These are phyloP conservation scores for Physeter macrocephalus DNA, from an alignment of 2,113 vertebrate species.

Conservation along the genomic window DNA sequence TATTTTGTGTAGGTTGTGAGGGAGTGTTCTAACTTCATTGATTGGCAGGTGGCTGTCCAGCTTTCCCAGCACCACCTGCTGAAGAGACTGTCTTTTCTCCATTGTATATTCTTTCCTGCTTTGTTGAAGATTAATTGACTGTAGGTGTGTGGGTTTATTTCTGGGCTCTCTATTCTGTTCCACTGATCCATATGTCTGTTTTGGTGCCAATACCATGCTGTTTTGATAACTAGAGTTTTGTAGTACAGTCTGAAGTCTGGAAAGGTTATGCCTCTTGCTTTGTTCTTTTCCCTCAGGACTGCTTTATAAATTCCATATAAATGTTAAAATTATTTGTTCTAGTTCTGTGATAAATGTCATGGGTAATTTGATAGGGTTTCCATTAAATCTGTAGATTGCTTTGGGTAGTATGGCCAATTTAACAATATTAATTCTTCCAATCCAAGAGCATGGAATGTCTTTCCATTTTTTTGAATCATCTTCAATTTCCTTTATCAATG, in stretches of 20 bases:
- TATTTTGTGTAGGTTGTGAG: too few relatives aligned
- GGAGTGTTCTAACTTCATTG: neutral
- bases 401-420: too few relatives aligned
- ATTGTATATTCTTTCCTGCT: neutral
- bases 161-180: neutral
- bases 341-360: neutral
- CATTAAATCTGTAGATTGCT: too few relatives aligned
- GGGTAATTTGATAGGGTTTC: neutral
- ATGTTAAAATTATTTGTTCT: neutral
- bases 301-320: neutral
- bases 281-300: neutral
- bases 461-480: too few relatives aligned
- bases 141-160: neutral
- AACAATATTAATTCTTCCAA: too few relatives aligned
- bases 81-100: neutral
- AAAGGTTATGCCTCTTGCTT: neutral
- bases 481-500: too few relatives aligned
- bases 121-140: neutral
- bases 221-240: neutral
- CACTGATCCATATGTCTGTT: neutral
- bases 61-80: neutral
- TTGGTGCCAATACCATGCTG: neutral
- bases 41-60: neutral
- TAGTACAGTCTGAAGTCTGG: neutral
- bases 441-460: too few relatives aligned